Evolutionary conservation across 2,113 vertebrate species (phyloP), one percentile per base, ranked within the genome.

Genomic region (Corapipo altera): DNA sequence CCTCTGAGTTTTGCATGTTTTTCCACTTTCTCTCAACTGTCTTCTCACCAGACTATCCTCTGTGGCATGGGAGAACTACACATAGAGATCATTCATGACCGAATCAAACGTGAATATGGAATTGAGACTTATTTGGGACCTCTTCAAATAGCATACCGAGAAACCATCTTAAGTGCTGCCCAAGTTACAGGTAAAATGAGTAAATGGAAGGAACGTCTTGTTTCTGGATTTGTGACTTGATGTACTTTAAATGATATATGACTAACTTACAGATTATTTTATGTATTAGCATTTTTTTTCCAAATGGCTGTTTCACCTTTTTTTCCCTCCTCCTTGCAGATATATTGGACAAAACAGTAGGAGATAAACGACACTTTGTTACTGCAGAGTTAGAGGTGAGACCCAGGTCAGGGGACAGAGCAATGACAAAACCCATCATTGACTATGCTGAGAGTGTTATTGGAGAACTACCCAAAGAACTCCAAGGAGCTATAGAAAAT

Each of bases 31-130:
- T 84, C 54, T 84, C 83, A 91, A 71, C 33, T 76, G 21, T 88
- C 58, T 64, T 91, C 41, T 80, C 74, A 55, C 54, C 88, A 99
- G 99, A 99, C 98, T 21, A 86, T 99, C 87, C 97, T 99, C 32
- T 99, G 99, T 96, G 99, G 99, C n/a, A 99, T 99, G 99, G 99
- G 99, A 61, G 99, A 99, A 85, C 98, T 99, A 89, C 99, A 99
- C 95, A 99, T 99, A 87, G 99, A 99, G 95, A 99, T 99, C 77
- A 97, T 99, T 96, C 99, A 99, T 37, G 99, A 99, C 77, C 98
- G 99, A 81, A 99, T 99, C 97, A 98, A 98, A 94, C 98, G 99
- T 91, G 99, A 99, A 91, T 99, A 99, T 73, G 98, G 98, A 95
- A 97, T 99, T 21, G 98, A 99, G 96, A 99, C 99, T 41, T 98